A percentile compares a stretch with the other conserved stretches of the same genome.
These are phyloP conservation scores for Trachelus troglodyta DNA, from an alignment of 2,888 invertebrate species.

Conservation along the genomic window DNA sequence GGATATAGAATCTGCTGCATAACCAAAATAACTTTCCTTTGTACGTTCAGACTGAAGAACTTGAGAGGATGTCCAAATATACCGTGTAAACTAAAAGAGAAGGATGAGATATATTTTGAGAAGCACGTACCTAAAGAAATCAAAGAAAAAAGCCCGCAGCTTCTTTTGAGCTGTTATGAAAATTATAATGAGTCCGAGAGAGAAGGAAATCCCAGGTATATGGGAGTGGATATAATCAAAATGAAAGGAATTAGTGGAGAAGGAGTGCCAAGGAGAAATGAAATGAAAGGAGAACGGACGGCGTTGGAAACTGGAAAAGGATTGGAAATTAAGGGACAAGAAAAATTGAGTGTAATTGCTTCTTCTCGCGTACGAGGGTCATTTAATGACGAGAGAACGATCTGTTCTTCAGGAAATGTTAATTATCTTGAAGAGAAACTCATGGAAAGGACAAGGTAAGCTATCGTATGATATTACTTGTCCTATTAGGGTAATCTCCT, in stretches of 20 bases:
- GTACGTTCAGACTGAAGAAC: background rate
- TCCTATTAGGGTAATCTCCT: background rate
- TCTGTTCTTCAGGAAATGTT: background rate
- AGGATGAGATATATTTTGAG: slow-evolving; percentile 13
- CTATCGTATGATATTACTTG: background rate
- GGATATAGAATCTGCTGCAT: background rate
- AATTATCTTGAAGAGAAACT: background rate
- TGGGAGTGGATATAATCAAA: background rate
- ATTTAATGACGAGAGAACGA: background rate
- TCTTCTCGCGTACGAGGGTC: background rate
- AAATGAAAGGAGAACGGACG: background rate
- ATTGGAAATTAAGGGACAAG: background rate
- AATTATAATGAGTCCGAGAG: background rate
- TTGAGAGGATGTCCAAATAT: slow-evolving; percentile 11
- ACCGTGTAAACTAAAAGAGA: slow-evolving; percentile 13
- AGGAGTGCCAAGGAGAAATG: background rate
- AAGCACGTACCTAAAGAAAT: background rate
- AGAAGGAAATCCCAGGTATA: background rate
- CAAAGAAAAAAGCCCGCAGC: background rate
- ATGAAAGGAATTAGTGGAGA: background rate
- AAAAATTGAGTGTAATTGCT: background rate
- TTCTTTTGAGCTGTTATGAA: background rate
- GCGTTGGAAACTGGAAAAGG: background rate
- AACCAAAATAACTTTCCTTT: background rate
- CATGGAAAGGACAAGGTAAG: background rate